Base-by-base conservation (phyloP, 2,888 invertebrate species). In the Ernsta delagoae region DNA sequence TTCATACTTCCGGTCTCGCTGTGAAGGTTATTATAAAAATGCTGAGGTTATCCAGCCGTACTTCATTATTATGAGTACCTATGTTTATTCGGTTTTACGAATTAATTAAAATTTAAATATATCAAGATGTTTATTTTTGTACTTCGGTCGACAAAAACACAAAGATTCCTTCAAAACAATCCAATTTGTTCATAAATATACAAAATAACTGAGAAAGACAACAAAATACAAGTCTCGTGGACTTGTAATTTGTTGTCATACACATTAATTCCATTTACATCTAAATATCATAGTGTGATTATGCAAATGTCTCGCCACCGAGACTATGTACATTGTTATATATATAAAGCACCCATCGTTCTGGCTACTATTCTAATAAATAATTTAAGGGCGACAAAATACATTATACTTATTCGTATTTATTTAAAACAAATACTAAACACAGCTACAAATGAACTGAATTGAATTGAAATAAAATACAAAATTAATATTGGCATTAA, bases 251-350 rank as follows among this genome's bases (percentile, higher is more conserved):
- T n/a, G n/a, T n/a, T n/a, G n/a, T n/a, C 45, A 45, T 45, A 45
- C 45, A n/a, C n/a, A 45, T 45, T 8, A 45, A 45, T 45, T n/a
- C n/a, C 45, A 45, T 45, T 45, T 45, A n/a, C 45, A 45, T 45
- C 43, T 45, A n/a, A 45, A 45, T 45, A 5, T 45, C 5, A 45
- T 45, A 8, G 9, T 41, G n/a, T n/a, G n/a, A 11, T 45, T 43
- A 43, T 43, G 11, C 11, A 43, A 43, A 43, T 43, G 43, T 43
- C 43, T 43, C 1, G 43, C 41, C 6, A 5, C 6, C 11, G 1
- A 11, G 43, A 11, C 43, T 43, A 11, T 11, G n/a, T n/a, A n/a
- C n/a, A n/a, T n/a, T n/a, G n/a, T n/a, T n/a, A n/a, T n/a, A n/a
- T n/a, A n/a, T n/a, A n/a, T n/a, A n/a, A n/a, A n/a, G n/a, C n/a